These are phyloP conservation scores for Cyclargus thomasi DNA, from an alignment of 1,140 invertebrate species.

Conservation along the genomic window DNA sequence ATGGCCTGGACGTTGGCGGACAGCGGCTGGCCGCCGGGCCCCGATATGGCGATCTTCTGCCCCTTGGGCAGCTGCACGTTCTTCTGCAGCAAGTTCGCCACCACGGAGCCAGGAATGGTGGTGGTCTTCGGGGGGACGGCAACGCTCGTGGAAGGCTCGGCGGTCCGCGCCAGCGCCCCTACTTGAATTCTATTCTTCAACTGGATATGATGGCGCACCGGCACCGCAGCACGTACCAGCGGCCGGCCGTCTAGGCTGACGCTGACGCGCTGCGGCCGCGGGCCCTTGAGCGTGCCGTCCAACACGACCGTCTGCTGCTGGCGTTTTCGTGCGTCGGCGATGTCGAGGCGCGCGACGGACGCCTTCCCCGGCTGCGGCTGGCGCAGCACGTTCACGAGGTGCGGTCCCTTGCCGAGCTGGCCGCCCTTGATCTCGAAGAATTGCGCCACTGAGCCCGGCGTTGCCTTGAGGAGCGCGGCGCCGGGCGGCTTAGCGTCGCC, in stretches of 20 bases:
- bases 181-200: slow-evolving; percentile 49
- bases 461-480: slow-evolving; percentile 45
- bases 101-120: slow-evolving; percentile 48
- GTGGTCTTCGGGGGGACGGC: slow-evolving; percentile 40
- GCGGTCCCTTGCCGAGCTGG: slow-evolving; percentile 49
- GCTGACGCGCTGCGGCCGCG: slow-evolving; percentile 39
- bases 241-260: slow-evolving; percentile 47
- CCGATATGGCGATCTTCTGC: slow-evolving; percentile 52
- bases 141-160: slow-evolving; percentile 42
- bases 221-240: slow-evolving; percentile 43
- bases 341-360: slow-evolving; percentile 34
- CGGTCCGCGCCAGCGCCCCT: slow-evolving; percentile 28
- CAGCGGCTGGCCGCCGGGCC: slow-evolving; percentile 37
- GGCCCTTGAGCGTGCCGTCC: slow-evolving; percentile 41
- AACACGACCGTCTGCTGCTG: slow-evolving; percentile 35
- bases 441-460: slow-evolving; percentile 50
- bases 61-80: slow-evolving; percentile 45
- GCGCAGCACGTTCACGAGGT: slow-evolving; percentile 56
- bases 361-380: slow-evolving; percentile 44
- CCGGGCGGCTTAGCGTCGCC: slow-evolving; percentile 41
- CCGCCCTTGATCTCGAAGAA: slow-evolving; percentile 60
- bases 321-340: slow-evolving; percentile 45
- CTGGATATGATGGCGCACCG: slow-evolving; percentile 51
- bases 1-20: slow-evolving; percentile 57
- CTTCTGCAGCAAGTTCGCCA: slow-evolving; percentile 59